Evolutionary conservation across 2,797 vertebrate genomes (phyloP).

Genomic region (Serranus cabrilla): DNA sequence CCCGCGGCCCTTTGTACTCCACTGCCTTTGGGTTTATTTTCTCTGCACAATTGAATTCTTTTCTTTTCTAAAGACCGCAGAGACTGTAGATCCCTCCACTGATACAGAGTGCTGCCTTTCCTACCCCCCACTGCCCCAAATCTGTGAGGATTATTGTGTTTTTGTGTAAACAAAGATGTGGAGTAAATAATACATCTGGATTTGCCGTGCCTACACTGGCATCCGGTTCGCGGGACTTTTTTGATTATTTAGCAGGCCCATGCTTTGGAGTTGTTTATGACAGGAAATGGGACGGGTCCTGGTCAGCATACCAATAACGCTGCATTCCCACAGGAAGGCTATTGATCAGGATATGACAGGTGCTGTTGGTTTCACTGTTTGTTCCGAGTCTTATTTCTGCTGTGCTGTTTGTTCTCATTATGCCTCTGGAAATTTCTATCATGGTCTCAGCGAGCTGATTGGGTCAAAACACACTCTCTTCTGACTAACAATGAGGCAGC

Average conservation of each 20-base stretch:
- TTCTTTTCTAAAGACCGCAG: conserved; percentile 72
- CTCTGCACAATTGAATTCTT: conserved; percentile 80
- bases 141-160: conserved; percentile 79
- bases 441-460: neutral
- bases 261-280: conserved; percentile 60
- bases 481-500: conserved; percentile 16
- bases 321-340: conserved; percentile 55
- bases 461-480: conserved; percentile 15
- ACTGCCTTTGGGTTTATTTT: conserved; percentile 81
- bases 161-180: conserved; percentile 72
- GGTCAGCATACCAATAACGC: conserved; percentile 44
- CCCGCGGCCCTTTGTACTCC: conserved; percentile 71
- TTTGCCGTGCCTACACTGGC: conserved; percentile 47
- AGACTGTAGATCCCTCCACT: conserved; percentile 72
- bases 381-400: conserved; percentile 8
- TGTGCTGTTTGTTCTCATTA: conserved; percentile 11
- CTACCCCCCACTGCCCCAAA: conserved; percentile 47
- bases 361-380: conserved; percentile 45
- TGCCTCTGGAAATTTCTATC: conserved; percentile 7
- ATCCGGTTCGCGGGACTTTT: conserved; percentile 40
- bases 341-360: conserved; percentile 67
- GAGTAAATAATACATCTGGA: conserved; percentile 74
- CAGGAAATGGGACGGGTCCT: conserved; percentile 49
- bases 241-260: conserved; percentile 60
- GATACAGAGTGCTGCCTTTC: conserved; percentile 71